phyloP scores from a whole-genome alignment of 2,113 vertebrate genomes.

The Archilochus colubris region DNA sequence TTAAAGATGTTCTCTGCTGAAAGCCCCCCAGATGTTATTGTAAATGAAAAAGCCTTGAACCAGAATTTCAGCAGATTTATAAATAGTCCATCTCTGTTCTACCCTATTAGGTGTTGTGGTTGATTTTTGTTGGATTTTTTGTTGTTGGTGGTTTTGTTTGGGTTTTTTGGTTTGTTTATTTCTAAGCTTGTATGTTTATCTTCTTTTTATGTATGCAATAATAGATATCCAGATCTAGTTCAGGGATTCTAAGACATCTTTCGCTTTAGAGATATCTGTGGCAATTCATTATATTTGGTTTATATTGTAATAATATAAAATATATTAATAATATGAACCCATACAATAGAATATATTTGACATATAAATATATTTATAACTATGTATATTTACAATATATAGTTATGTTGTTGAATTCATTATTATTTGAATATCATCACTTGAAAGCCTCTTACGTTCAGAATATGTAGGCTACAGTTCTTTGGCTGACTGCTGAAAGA shows the following conservation, averaged over 20 bases:
- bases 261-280: background rate
- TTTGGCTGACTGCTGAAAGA: background rate
- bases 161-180: background rate
- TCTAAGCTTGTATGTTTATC: background rate
- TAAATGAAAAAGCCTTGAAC: background rate
- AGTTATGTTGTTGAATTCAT: background rate
- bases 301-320: no score
- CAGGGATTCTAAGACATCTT: background rate
- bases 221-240: background rate
- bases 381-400: background rate
- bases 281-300: background rate
- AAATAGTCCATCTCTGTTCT: background rate
- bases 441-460: background rate
- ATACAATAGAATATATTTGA: no score
- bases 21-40: fast-evolving
- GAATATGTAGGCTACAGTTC: background rate
- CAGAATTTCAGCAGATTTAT: background rate
- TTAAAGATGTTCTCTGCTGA: background rate
- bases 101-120: background rate
- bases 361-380: no score
- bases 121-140: no score
- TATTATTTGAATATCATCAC: background rate
- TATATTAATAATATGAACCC: no score
- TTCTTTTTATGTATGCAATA: background rate
- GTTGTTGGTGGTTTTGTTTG: background rate